These are phyloP conservation scores for Actinia tenebrosa DNA, from an alignment of 64 coral and sea anemone species.

Conservation along the genomic window DNA sequence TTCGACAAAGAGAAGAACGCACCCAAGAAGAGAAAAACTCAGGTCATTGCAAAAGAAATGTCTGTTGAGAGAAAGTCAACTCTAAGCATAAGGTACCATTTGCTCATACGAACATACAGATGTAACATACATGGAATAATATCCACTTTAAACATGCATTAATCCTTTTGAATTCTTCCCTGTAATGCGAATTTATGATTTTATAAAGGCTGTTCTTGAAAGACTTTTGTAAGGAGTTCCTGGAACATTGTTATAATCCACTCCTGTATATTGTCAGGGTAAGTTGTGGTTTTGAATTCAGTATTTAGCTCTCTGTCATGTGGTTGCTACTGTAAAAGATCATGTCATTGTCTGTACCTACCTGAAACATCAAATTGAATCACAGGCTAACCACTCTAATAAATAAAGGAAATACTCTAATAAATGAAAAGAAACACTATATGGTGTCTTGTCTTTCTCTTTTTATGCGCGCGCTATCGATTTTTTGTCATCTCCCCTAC, in stretches of 20 bases:
- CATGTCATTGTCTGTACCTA: too few relatives aligned
- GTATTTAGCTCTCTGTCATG: too few relatives aligned
- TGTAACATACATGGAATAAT: not conserved
- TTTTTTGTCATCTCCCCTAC: too few relatives aligned
- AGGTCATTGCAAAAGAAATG: slow-evolving; percentile 77
- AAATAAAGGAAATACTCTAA: too few relatives aligned
- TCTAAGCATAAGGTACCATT: slow-evolving; percentile 75
- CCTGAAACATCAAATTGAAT: too few relatives aligned
- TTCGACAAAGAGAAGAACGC: slow-evolving; percentile 87
- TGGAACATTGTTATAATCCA: slow-evolving; percentile 92
- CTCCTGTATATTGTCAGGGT: slow-evolving; percentile 80
- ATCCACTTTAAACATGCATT: not conserved
- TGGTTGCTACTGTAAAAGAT: too few relatives aligned
- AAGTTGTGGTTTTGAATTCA: not conserved
- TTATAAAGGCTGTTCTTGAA: slow-evolving; percentile 69
- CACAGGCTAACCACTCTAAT: too few relatives aligned
- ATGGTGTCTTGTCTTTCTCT: too few relatives aligned
- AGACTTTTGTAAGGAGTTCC: slow-evolving; percentile 82
- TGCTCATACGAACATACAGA: not conserved
- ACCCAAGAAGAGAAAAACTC: slow-evolving; percentile 77
- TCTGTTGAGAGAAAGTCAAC: slow-evolving; percentile 83
- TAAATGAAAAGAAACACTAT: too few relatives aligned
- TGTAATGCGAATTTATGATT: not conserved
- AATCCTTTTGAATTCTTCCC: too few relatives aligned
- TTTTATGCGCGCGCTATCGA: too few relatives aligned